Evolutionary conservation across 1,140 invertebrate species (phyloP).

Genomic region (Drosophila jambulina): DNA sequence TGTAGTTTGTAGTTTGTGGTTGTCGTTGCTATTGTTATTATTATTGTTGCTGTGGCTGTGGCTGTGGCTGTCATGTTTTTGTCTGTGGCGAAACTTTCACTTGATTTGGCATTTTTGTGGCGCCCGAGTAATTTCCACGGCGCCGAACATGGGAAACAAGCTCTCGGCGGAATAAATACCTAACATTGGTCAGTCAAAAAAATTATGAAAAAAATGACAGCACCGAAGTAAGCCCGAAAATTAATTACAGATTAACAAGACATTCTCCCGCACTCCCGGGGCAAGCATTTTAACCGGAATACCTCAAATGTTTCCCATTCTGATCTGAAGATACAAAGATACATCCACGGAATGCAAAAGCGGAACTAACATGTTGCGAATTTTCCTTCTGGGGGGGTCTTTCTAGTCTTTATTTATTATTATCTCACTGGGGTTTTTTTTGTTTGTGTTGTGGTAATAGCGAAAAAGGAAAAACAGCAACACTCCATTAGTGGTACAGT

Average conservation of each 20-base stretch:
- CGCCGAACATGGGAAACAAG: constrained; percentile 44
- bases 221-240: constrained; percentile 1
- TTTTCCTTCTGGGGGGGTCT: neutral
- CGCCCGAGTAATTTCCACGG: constrained; percentile 54
- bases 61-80: constrained; percentile 46
- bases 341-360: constrained; percentile 23
- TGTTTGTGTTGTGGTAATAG: neutral
- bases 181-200: constrained; percentile 4
- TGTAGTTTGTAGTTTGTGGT: constrained; percentile 20
- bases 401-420: constrained; percentile 2
- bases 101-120: constrained; percentile 66
- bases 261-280: neutral
- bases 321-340: neutral
- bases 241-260: constrained; percentile 15
- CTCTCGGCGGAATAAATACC: constrained; percentile 5
- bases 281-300: neutral
- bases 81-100: constrained; percentile 69
- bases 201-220: neutral
- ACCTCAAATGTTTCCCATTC: neutral
- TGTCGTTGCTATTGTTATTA: constrained; percentile 50
- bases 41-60: constrained; percentile 42
- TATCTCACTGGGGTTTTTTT: neutral
- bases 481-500: constrained; percentile 74
- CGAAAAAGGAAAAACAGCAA: constrained; percentile 37
- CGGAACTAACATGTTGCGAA: constrained; percentile 16